These are phyloP conservation scores for Macrostomum cliftonense DNA, from an alignment of 2,888 invertebrate genomes.

Conservation along the genomic window DNA sequence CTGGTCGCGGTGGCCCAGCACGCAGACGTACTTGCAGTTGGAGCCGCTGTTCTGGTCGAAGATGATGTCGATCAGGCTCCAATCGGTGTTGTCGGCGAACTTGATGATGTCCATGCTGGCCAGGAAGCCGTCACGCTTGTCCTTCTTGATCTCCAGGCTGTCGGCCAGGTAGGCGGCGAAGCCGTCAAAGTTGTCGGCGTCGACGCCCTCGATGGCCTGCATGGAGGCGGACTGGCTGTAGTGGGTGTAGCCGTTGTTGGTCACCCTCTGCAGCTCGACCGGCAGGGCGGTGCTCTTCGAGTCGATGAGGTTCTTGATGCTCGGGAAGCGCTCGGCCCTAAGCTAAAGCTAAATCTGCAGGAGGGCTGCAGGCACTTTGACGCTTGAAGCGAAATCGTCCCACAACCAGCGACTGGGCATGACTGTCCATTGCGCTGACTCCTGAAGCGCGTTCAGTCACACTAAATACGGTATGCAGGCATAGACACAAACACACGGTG, in stretches of 20 bases:
- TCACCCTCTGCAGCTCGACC: background rate
- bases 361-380: too few species aligned
- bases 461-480: too few species aligned
- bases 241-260: conserved; percentile 1
- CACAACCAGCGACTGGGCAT: too few species aligned
- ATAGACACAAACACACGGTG: too few species aligned
- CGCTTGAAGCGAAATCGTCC: too few species aligned
- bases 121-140: background rate
- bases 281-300: background rate
- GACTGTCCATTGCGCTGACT: too few species aligned
- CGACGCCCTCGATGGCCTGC: conserved; percentile 3
- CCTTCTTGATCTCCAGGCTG: background rate
- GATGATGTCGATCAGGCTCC: background rate
- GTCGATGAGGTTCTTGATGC: background rate
- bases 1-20: conserved; percentile 2
- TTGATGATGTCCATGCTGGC: background rate
- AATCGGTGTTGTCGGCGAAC: conserved; percentile 1
- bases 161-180: background rate
- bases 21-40: conserved; percentile 2
- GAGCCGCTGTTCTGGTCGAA: conserved; percentile 1
- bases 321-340: conserved; percentile 1
- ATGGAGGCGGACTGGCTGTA: conserved; percentile 2
- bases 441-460: too few species aligned
- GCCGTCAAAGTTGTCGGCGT: background rate
- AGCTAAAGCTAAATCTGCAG: too few species aligned